Conservation (phyloP, 2,888 invertebrate species). For the Leuctra nigra region DNA sequence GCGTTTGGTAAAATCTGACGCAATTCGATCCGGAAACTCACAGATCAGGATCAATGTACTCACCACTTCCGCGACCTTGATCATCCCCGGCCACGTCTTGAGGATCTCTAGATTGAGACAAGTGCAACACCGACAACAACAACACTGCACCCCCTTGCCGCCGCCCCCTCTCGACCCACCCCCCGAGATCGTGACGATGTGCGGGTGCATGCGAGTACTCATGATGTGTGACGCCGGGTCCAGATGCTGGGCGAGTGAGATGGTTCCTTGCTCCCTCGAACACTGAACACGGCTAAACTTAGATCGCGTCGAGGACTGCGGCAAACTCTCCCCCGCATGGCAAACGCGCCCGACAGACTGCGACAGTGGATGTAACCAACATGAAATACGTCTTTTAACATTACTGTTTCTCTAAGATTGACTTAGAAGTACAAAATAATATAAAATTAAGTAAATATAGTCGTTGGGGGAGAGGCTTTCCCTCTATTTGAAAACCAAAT, state of each 20-base stretch:
- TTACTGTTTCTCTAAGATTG: too few relatives aligned
- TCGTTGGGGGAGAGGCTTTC: too few relatives aligned
- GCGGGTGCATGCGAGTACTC: not conserved
- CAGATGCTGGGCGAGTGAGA: not conserved
- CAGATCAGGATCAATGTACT: constrained; percentile 48
- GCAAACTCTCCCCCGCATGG: constrained; percentile 2
- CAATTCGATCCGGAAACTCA: too few relatives aligned
- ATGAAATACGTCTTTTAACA: not conserved
- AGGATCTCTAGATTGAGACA: constrained; percentile 73
- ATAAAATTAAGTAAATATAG: too few relatives aligned
- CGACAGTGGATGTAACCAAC: not conserved
- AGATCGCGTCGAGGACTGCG: not conserved
- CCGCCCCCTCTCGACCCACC: constrained; percentile 24
- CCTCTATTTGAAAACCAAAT: too few relatives aligned
- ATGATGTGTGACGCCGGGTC: not conserved
- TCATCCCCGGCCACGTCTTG: constrained; percentile 60
- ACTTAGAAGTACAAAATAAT: too few relatives aligned
- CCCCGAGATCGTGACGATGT: constrained; percentile 12
- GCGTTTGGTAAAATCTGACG: too few relatives aligned
- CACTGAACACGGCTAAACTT: not conserved
- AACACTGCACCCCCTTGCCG: constrained; percentile 56
- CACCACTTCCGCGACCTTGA: constrained; percentile 71
- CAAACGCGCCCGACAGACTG: not conserved
- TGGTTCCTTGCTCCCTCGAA: not conserved
- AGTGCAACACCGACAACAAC: constrained; percentile 69